phyloP scores from a whole-genome alignment of 2,797 vertebrate genomes.

The Lithobates pipiens region DNA sequence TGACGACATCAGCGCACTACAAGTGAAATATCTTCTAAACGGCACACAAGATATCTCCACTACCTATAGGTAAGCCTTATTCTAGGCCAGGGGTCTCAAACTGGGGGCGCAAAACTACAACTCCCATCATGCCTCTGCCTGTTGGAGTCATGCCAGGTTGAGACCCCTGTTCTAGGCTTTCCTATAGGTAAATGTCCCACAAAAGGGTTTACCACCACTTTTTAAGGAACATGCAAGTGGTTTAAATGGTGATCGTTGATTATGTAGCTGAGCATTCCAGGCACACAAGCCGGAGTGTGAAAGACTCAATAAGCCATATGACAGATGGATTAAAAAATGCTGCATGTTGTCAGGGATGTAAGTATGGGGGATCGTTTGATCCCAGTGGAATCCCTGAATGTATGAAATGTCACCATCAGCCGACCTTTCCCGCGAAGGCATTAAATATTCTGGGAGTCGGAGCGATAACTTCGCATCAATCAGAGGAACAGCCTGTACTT shows the following conservation, averaged over 20 bases:
- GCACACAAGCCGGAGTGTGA: background rate
- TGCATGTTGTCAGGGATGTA: slow-evolving; percentile 23
- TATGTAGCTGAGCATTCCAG: slow-evolving; percentile 11
- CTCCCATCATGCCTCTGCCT: too few relatives aligned
- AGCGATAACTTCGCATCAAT: slow-evolving; percentile 57
- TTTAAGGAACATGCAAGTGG: background rate
- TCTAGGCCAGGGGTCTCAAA: too few relatives aligned
- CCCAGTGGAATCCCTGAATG: slow-evolving; percentile 39
- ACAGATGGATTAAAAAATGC: slow-evolving; percentile 47
- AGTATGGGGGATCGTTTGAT: slow-evolving; percentile 48
- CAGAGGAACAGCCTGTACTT: slow-evolving; percentile 34
- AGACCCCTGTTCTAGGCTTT: too few relatives aligned
- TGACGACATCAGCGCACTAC: too few relatives aligned
- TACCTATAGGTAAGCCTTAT: too few relatives aligned
- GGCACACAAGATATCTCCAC: too few relatives aligned
- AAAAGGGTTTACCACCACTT: too few relatives aligned
- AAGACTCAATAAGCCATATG: slow-evolving; percentile 37
- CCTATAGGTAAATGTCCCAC: too few relatives aligned
- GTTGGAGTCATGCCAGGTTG: too few relatives aligned
- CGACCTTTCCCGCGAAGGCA: slow-evolving; percentile 45
- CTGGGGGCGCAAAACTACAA: too few relatives aligned
- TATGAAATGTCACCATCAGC: slow-evolving; percentile 45
- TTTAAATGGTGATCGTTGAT: background rate
- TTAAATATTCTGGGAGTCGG: slow-evolving; percentile 46
- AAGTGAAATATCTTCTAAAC: too few relatives aligned